Conservation (phyloP, 92 coral and sea anemone genomes). For the Pocillopora grandis region DNA sequence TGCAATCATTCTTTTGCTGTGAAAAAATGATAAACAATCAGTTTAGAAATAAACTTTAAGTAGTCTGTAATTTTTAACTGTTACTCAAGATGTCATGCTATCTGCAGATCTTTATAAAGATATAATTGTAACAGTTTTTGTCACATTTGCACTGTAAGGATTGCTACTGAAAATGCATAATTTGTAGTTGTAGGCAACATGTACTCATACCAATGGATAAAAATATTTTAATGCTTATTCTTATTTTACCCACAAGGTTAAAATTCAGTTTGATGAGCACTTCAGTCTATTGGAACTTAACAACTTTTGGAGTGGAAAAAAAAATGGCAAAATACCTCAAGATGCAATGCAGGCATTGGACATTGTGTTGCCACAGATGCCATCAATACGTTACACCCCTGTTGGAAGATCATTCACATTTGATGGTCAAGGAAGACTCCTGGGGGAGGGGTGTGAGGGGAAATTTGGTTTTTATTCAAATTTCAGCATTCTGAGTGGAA, state of each 20-base stretch:
- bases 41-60: no score
- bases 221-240: no score
- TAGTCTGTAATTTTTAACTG: no score
- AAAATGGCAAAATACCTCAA: constrained; percentile 53
- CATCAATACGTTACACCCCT: constrained; percentile 61
- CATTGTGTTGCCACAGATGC: constrained; percentile 72
- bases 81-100: no score
- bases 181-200: no score
- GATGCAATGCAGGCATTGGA: constrained; percentile 82
- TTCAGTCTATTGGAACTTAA: constrained; percentile 62
- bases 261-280: constrained; percentile 82
- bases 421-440: constrained; percentile 32
- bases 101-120: no score
- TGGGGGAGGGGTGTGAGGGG: constrained; percentile 87
- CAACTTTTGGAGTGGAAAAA: constrained; percentile 41
- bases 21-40: no score
- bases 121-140: no score
- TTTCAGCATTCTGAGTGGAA: constrained; percentile 92
- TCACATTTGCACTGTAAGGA: no score
- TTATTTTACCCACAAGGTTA: constrained; percentile 42
- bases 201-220: no score
- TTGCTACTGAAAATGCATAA: no score
- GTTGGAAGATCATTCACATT: constrained; percentile 79
- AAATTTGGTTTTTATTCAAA: constrained; percentile 83
- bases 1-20: no score